A percentile compares a stretch with the other conserved stretches of the same genome.
These are phyloP conservation scores for Pasiphila rectangulata DNA, from an alignment of 2,888 invertebrate genomes.

Conservation along the genomic window DNA sequence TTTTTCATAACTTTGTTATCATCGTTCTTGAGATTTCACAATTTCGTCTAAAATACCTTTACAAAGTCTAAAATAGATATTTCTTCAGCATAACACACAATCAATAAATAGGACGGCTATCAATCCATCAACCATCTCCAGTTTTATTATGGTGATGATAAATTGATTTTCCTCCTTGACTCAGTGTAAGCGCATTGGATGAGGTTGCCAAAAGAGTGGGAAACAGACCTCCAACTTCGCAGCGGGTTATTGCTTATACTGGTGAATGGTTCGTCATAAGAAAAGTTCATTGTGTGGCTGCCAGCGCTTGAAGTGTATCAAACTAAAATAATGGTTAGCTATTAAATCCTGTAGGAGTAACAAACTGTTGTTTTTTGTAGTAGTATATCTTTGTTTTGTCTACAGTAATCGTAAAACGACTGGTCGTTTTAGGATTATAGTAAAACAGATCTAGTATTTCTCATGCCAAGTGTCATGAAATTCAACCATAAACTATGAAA, in stretches of 20 bases:
- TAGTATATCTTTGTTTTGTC: slow-evolving; percentile 5
- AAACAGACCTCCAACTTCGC: too few species aligned
- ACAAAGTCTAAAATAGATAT: slow-evolving; percentile 7
- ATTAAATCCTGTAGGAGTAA: neutral
- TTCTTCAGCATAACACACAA: slow-evolving; percentile 22
- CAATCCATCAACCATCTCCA: slow-evolving; percentile 33
- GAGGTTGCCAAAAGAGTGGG: slow-evolving; percentile 41
- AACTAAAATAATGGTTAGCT: neutral
- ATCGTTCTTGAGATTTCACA: too few species aligned
- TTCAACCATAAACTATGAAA: neutral
- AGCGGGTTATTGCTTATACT: slow-evolving; percentile 6
- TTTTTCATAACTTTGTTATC: too few species aligned
- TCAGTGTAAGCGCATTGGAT: slow-evolving; percentile 34
- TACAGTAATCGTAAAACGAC: slow-evolving; percentile 4
- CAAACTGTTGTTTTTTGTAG: neutral
- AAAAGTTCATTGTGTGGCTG: neutral
- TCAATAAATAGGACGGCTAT: slow-evolving; percentile 34
- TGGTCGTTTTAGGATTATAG: neutral
- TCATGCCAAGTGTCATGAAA: slow-evolving; percentile 3
- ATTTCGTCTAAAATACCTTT: neutral
- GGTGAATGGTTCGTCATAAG: neutral
- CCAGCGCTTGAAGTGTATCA: neutral
- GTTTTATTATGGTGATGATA: slow-evolving; percentile 29
- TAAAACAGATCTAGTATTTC: neutral
- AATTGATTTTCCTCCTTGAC: slow-evolving; percentile 43